A percentile compares a stretch with the other conserved stretches of the same genome.
These are phyloP conservation scores for Puntigrus tetrazona DNA, from an alignment of 2,113 vertebrate species.

Conservation along the genomic window DNA sequence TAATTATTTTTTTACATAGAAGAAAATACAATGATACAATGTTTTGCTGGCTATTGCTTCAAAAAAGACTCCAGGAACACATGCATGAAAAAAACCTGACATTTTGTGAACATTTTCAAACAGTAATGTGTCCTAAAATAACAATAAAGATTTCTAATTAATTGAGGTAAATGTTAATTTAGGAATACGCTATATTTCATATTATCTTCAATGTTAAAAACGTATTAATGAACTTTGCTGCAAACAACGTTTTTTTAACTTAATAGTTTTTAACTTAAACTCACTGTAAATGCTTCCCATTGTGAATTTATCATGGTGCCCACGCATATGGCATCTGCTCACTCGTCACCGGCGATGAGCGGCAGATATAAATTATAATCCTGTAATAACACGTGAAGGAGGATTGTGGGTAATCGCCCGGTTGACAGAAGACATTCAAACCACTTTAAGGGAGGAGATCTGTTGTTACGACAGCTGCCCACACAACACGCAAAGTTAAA, in stretches of 20 bases:
- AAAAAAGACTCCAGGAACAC: too few relatives aligned
- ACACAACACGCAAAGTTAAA: slow-evolving; percentile 37
- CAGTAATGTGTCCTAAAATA: neutral
- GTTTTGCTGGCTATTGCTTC: too few relatives aligned
- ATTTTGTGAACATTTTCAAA: neutral
- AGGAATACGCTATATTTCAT: neutral
- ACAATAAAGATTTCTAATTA: neutral
- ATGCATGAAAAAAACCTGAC: neutral
- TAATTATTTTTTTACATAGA: too few relatives aligned
- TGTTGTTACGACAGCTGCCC: slow-evolving; percentile 64
- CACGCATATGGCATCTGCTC: neutral
- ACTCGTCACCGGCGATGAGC: neutral
- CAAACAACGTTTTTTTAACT: too few relatives aligned
- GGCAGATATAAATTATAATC: neutral
- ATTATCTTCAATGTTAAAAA: neutral
- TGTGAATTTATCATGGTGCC: neutral
- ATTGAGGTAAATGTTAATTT: neutral
- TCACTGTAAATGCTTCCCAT: neutral
- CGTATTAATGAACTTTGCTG: neutral
- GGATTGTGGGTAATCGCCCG: slow-evolving; percentile 2
- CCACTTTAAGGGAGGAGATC: slow-evolving; percentile 5
- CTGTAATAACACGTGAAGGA: neutral
- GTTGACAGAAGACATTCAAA: neutral
- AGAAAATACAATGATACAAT: too few relatives aligned
- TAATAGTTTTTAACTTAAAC: neutral